Evolutionary conservation across 2,113 vertebrate species (phyloP).

Genomic region (Myotis yumanensis): DNA sequence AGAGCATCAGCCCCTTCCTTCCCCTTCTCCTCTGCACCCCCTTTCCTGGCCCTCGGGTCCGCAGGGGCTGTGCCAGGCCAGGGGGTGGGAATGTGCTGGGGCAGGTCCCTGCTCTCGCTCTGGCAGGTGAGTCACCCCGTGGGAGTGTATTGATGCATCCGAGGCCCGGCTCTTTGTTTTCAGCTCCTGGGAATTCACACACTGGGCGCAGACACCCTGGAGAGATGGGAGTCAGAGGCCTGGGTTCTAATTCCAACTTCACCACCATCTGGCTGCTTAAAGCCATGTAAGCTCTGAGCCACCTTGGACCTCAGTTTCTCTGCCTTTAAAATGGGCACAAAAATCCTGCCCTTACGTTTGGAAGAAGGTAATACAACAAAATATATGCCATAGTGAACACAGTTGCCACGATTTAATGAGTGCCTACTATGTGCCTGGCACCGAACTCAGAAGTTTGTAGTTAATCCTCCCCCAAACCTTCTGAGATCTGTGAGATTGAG

Average conservation of each 20-base stretch:
- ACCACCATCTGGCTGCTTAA: accelerated
- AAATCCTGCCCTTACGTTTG: not conserved
- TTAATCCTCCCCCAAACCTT: not conserved
- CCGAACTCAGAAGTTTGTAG: not conserved
- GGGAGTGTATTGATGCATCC: conserved; percentile 70
- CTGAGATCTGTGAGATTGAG: not conserved
- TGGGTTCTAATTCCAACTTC: not conserved
- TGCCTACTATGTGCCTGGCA: not conserved
- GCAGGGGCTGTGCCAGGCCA: conserved; percentile 14
- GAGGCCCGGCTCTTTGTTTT: conserved; percentile 57
- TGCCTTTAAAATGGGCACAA: conserved; percentile 51
- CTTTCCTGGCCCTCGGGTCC: not conserved
- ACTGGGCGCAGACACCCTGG: not conserved
- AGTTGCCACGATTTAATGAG: not conserved
- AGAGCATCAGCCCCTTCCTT: accelerated
- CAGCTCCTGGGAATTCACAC: conserved; percentile 60
- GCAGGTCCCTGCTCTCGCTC: conserved; percentile 45
- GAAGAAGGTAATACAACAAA: not conserved
- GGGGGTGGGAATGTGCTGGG: conserved; percentile 64
- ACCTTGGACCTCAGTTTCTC: conserved; percentile 27
- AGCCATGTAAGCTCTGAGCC: accelerated
- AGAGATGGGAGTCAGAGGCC: not conserved
- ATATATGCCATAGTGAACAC: not conserved
- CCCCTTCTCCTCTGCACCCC: not conserved
- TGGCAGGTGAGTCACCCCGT: conserved; percentile 71